These are phyloP conservation scores for Podarcis raffonei DNA, from an alignment of 2,113 vertebrate genomes.

Conservation along the genomic window DNA sequence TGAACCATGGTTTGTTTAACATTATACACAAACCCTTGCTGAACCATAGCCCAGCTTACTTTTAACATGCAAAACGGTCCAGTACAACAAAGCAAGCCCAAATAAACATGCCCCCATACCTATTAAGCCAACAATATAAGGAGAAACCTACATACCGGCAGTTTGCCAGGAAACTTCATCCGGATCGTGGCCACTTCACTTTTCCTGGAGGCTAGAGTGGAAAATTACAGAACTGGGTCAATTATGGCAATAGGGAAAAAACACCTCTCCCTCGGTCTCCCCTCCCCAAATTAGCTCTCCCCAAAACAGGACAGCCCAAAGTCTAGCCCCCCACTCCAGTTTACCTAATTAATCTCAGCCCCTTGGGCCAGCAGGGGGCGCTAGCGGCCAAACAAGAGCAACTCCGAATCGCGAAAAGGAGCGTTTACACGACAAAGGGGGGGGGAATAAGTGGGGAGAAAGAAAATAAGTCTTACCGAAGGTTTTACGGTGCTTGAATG, in stretches of 20 bases:
- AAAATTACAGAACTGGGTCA: neutral
- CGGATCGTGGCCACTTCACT: conserved; percentile 80
- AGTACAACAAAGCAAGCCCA: neutral
- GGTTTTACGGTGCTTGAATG: conserved; percentile 83
- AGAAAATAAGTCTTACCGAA: conserved; percentile 68
- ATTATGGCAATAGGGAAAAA: neutral
- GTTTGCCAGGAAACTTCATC: conserved; percentile 82
- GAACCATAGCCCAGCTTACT: too few species aligned
- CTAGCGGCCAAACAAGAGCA: too few species aligned
- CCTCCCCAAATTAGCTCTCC: too few species aligned
- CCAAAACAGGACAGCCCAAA: too few species aligned
- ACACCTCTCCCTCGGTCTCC: too few species aligned
- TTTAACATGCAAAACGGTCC: neutral
- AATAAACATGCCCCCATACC: too few species aligned
- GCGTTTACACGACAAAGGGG: neutral
- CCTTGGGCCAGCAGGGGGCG: neutral
- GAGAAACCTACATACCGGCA: conserved; percentile 74
- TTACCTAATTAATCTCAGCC: too few species aligned
- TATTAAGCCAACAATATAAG: too few species aligned
- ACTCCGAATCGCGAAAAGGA: neutral
- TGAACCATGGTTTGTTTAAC: too few species aligned
- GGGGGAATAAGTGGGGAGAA: neutral
- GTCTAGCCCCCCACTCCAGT: too few species aligned
- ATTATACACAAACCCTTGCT: too few species aligned
- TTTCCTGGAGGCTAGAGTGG: conserved; percentile 74